Percentiles rank a stretch among this genome's conserved stretches.
Conservation (phyloP, 2,113 vertebrate genomes). For the Sarotherodon lohbergeri region DNA sequence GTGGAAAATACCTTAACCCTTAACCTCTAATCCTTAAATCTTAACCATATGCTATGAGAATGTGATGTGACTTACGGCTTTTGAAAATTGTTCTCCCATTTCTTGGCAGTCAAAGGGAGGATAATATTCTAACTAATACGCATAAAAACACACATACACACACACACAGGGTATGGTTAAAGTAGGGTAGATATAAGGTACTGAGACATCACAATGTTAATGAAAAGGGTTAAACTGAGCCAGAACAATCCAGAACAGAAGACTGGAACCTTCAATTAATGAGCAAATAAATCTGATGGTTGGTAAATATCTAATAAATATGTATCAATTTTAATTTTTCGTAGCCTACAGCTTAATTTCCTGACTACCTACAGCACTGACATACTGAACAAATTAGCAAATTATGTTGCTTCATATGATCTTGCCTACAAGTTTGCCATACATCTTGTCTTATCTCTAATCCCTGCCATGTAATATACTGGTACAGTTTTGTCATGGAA, state of each 20-base stretch:
- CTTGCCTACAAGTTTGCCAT: neutral
- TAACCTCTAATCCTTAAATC: neutral
- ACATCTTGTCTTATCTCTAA: neutral
- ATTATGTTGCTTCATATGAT: neutral
- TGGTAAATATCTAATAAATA: neutral
- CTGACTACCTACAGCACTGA: neutral
- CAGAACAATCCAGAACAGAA: neutral
- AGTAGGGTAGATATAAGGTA: neutral
- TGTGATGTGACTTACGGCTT: neutral
- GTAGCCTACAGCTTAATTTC: neutral
- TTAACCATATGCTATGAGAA: neutral
- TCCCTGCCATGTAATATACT: neutral
- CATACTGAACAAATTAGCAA: neutral
- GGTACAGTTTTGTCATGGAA: neutral
- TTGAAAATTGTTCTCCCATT: neutral
- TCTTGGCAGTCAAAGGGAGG: neutral
- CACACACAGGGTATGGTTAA: neutral
- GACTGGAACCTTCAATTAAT: neutral
- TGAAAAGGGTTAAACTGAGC: neutral
- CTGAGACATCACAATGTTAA: neutral
- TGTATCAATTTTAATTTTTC: fast-evolving
- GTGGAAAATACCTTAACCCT: neutral
- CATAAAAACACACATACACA: neutral
- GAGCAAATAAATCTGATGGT: neutral
- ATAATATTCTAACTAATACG: neutral